Percentiles rank a stretch among this genome's conserved stretches.
phyloP scores from a whole-genome alignment of 2,888 invertebrate species.

The Craniophora ligustri region DNA sequence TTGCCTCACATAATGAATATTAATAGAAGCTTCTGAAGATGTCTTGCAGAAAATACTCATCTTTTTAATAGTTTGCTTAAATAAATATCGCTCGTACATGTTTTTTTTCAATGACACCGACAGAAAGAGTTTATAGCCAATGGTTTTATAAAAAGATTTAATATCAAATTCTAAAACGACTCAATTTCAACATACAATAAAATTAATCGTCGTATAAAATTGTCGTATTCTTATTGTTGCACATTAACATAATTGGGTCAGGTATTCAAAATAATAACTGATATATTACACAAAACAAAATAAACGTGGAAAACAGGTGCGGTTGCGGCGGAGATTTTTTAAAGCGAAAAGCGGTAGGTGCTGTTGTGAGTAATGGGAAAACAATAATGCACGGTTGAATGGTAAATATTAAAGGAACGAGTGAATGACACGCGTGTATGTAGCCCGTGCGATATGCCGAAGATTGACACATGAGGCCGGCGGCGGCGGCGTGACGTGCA shows the following conservation, averaged over 20 bases:
- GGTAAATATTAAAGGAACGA: conserved; percentile 58
- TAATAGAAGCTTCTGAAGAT: conserved; percentile 63
- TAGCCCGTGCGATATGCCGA: conserved; percentile 76
- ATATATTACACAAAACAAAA: conserved; percentile 34
- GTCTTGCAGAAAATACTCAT: conserved; percentile 60
- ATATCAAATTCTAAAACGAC: conserved; percentile 40
- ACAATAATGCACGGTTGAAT: conserved; percentile 49
- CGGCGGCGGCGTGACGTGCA: conserved; percentile 79
- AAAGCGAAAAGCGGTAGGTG: conserved; percentile 26
- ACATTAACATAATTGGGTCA: conserved; percentile 48
- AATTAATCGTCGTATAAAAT: conserved; percentile 48
- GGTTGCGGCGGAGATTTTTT: conserved; percentile 24
- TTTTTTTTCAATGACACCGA: no score
- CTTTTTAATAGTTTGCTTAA: conserved; percentile 34
- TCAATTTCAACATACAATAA: conserved; percentile 48
- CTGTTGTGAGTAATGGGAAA: conserved; percentile 32
- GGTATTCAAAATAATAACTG: conserved; percentile 33
- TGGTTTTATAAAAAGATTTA: conserved; percentile 35
- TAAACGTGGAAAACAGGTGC: conserved; percentile 23
- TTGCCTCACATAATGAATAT: conserved; percentile 71
- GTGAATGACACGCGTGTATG: conserved; percentile 62
- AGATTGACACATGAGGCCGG: conserved; percentile 72
- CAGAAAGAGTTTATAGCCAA: conserved; percentile 20
- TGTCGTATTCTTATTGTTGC: conserved; percentile 42
- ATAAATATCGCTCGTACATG: conserved; percentile 31